Percentiles rank a stretch among this genome's conserved stretches.
phyloP scores from a whole-genome alignment of 2,888 invertebrate species.

The Glaucopsyche alexis region DNA sequence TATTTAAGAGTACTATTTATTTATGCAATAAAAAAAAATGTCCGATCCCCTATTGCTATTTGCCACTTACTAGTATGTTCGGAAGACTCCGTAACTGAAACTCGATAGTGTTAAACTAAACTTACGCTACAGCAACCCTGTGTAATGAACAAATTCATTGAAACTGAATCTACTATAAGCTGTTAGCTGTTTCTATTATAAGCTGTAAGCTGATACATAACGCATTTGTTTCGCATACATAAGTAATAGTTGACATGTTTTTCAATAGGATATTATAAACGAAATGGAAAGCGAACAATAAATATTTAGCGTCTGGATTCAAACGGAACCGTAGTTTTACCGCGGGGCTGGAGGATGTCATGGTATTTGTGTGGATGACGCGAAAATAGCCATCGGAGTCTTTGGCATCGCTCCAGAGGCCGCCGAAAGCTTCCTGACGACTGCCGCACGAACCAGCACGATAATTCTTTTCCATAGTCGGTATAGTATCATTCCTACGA shows the following conservation, averaged over 20 bases:
- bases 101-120: no score
- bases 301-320: slow-evolving; percentile 21
- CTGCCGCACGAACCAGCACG: slow-evolving; percentile 38
- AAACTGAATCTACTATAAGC: not conserved
- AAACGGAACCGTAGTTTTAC: slow-evolving; percentile 11
- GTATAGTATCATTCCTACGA: slow-evolving; percentile 16
- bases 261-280: not conserved
- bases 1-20: no score
- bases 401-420: slow-evolving; percentile 71
- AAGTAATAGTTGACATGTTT: slow-evolving; percentile 1
- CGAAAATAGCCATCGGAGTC: slow-evolving; percentile 71
- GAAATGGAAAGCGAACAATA: slow-evolving; percentile 26
- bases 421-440: slow-evolving; percentile 60
- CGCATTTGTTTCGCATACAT: not conserved
- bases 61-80: no score
- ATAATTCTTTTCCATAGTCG: slow-evolving; percentile 28
- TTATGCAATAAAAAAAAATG: no score
- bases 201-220: not conserved
- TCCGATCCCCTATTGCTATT: no score
- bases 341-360: slow-evolving; percentile 49
- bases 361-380: slow-evolving; percentile 67
- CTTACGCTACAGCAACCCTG: not conserved
- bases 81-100: no score
- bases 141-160: not conserved
- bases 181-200: not conserved